A percentile compares a stretch with the other conserved stretches of the same genome.
phyloP scores from a whole-genome alignment of 2,797 vertebrate species.

The Coendou prehensilis region DNA sequence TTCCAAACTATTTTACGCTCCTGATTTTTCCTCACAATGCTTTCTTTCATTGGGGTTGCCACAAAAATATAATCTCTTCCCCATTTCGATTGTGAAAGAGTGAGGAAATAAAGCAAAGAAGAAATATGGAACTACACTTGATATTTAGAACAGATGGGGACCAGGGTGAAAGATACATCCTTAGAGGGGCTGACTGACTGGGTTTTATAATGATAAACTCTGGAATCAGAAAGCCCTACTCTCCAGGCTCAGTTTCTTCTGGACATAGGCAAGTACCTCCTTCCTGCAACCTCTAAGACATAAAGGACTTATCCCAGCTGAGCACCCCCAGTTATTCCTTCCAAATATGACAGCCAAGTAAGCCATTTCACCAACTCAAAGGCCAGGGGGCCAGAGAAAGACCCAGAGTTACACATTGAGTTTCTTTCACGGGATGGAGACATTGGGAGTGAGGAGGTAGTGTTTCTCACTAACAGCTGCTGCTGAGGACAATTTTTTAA shows the following conservation, averaged over 20 bases:
- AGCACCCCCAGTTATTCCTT: background rate
- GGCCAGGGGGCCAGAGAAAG: background rate
- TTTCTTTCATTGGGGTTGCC: background rate
- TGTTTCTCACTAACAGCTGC: background rate
- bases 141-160: background rate
- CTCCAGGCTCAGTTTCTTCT: background rate
- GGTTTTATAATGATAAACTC: background rate
- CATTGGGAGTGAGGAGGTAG: background rate
- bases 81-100: background rate
- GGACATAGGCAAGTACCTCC: background rate
- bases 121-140: background rate
- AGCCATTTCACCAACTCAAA: background rate
- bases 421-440: background rate
- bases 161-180: background rate
- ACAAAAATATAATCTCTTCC: background rate
- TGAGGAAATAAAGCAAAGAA: background rate
- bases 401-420: background rate
- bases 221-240: background rate
- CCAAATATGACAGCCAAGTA: background rate
- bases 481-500: background rate
- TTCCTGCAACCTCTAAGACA: background rate
- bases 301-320: background rate
- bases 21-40: background rate
- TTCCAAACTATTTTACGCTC: background rate
- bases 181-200: background rate